Evolutionary conservation across 2,113 vertebrate genomes (phyloP).

Genomic region (Crypturellus undulatus): DNA sequence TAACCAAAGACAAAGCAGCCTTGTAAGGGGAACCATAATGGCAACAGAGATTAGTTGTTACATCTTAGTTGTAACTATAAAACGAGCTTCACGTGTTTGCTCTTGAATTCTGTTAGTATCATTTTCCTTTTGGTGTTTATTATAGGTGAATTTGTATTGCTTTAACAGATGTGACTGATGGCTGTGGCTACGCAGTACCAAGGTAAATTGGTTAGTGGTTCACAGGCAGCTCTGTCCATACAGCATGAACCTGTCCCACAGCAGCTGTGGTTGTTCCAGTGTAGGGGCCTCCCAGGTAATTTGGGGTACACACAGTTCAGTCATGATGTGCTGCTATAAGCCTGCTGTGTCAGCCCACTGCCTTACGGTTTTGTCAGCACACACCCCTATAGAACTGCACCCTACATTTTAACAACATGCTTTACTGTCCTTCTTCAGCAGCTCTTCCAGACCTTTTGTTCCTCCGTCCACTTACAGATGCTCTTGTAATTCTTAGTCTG

Average conservation of each 20-base stretch:
- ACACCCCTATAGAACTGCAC: not conserved
- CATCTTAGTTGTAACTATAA: not conserved
- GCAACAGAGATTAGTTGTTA: not conserved
- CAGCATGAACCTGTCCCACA: not conserved
- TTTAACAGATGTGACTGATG: not conserved
- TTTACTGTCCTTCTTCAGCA: not conserved
- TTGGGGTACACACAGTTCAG: fast-evolving
- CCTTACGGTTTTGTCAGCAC: not conserved
- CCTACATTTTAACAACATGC: not conserved
- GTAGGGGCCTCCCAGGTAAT: not conserved
- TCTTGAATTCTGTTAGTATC: not conserved
- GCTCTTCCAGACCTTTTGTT: not conserved
- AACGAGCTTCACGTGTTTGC: not conserved
- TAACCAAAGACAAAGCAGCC: not conserved
- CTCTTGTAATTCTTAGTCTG: not conserved
- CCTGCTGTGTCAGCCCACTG: not conserved
- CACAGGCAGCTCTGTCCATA: not conserved
- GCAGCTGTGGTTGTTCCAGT: not conserved
- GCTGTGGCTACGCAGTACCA: not conserved
- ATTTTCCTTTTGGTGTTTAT: not conserved
- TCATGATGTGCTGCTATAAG: fast-evolving
- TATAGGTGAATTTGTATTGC: not conserved
- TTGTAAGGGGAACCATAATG: not conserved
- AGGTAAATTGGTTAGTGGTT: not conserved
- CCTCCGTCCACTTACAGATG: not conserved